Base-by-base conservation (phyloP, 2,888 invertebrate species). In the Agrochola lota region DNA sequence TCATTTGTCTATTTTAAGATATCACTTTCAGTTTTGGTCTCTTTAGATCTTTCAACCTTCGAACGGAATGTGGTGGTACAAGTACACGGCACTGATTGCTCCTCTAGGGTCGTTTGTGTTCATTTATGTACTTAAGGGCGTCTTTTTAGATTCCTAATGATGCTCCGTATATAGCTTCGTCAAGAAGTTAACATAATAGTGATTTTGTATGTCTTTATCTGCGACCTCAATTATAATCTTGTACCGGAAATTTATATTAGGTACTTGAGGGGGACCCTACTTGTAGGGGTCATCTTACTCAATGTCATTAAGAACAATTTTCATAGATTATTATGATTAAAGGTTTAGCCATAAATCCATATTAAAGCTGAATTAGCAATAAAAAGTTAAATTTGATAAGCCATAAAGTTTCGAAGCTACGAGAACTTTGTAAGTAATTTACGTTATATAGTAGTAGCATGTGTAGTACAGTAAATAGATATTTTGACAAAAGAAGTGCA, bases 61-160 rank as follows among this genome's bases (percentile, higher is more conserved):
- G 15, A 30, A 15, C 23, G 15, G 15, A 59, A 11, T 23, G 12
- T 49, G 2, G 30, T 20, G 12, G 5, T 8, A 30, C 23, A 30
- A 30, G 15, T 30, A 8, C 30, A 30, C 12, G 12, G 7, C 40
- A 40, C 40, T 40, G 8, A 55, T 62, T 52, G 57, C 63, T 52
- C 69, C 43, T 71, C 26, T 23, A 74, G n/a, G 43, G 15, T 43
- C 55, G 17, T 23, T 69, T 63, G 59, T 60, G 26, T 73, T 49
- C 26, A 52, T 60, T 49, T 20, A 30, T n/a, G 52, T 77, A 67
- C 62, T 63, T 26, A 23, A 71, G 55, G n/a, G 26, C 23, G 43
- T 55, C 64, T 66, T 46, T 77, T 35, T 59, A 55, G 52, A 17
- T 23, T 60, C 59, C 40, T 59, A 84, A 84, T 74, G 72, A 78